Conservation (phyloP, 2,113 vertebrate species). For the Perognathus longimembris region DNA sequence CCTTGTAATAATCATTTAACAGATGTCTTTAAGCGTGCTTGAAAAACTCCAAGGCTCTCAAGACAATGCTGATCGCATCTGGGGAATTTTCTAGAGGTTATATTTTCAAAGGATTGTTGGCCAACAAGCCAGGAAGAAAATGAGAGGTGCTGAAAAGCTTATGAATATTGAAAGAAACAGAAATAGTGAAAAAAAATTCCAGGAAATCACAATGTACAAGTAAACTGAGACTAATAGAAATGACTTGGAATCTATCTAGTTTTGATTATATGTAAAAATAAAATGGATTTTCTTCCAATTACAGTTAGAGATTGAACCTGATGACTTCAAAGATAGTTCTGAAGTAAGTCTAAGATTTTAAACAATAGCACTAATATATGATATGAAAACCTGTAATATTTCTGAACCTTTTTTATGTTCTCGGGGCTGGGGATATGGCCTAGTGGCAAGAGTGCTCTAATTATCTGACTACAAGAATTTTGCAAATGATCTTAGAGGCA, state of each 20-base stretch:
- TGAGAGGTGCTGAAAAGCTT: background rate
- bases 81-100: background rate
- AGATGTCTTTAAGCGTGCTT: background rate
- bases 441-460: no score
- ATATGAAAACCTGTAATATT: background rate
- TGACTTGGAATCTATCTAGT: background rate
- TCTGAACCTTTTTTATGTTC: background rate
- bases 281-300: background rate
- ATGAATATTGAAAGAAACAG: no score
- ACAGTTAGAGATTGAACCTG: background rate
- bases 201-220: background rate
- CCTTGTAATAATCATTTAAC: background rate
- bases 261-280: conserved; percentile 19
- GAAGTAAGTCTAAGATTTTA: background rate
- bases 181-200: background rate
- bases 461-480: conserved; percentile 36
- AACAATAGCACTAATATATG: conserved; percentile 20
- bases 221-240: background rate
- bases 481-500: conserved; percentile 60
- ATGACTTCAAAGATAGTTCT: conserved; percentile 9
- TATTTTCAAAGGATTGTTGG: background rate
- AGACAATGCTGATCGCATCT: background rate
- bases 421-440: no score
- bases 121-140: background rate
- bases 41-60: background rate